Percentiles rank a stretch among this genome's conserved stretches.
These are phyloP conservation scores for Baryphthengus martii DNA, from an alignment of 2,113 vertebrate genomes.

Conservation along the genomic window DNA sequence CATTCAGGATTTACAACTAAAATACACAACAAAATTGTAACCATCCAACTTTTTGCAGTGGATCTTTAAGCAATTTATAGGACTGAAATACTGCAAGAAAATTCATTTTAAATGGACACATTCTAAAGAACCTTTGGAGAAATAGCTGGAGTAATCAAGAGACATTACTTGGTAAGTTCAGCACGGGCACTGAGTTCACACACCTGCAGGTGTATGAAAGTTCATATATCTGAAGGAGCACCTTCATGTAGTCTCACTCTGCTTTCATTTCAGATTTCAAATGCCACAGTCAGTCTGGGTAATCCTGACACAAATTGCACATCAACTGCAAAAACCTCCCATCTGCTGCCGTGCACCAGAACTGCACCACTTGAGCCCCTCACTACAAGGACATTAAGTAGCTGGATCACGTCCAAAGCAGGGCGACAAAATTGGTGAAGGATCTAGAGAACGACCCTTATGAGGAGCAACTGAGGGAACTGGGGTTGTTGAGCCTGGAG, in stretches of 20 bases:
- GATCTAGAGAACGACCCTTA: background rate
- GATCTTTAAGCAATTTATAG: background rate
- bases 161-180: background rate
- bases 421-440: background rate
- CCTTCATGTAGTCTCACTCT: background rate
- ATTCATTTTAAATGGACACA: background rate
- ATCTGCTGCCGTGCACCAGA: fast-evolving
- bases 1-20: background rate
- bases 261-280: background rate
- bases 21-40: background rate
- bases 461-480: no score
- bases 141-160: background rate
- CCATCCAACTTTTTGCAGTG: background rate
- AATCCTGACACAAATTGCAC: background rate
- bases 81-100: background rate
- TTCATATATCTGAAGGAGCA: background rate
- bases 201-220: no score
- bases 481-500: no score
- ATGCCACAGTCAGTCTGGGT: background rate
- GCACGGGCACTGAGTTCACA: background rate
- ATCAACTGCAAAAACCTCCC: background rate
- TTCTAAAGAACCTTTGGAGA: background rate
- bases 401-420: background rate
- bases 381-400: background rate
- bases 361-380: background rate